Percentiles rank a stretch among this genome's conserved stretches.
These are phyloP conservation scores for Conus ventricosus DNA, from an alignment of 1,140 invertebrate genomes.

Conservation along the genomic window DNA sequence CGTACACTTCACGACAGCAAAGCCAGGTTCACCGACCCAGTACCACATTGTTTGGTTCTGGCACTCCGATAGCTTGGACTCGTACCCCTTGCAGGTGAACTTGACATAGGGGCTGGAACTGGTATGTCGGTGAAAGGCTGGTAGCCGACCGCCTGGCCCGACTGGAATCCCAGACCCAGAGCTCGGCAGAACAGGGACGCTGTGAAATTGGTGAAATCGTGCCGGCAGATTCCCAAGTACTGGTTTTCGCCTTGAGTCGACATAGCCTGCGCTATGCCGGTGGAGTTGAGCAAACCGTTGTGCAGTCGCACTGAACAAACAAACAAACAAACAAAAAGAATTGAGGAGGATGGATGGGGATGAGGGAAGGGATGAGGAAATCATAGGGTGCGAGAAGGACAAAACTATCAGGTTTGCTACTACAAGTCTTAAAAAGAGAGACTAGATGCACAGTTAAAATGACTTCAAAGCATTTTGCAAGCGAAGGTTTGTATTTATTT, in stretches of 20 bases:
- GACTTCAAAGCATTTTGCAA: no score
- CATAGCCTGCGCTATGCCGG: not conserved
- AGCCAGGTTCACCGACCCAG: no score
- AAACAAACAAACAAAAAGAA: no score
- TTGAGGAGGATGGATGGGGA: no score
- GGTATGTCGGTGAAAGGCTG: not conserved
- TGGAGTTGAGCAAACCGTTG: slow-evolving; percentile 15
- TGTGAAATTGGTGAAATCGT: not conserved
- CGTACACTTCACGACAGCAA: no score
- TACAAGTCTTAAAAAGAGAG: no score
- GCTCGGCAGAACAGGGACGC: not conserved
- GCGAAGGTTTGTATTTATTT: no score
- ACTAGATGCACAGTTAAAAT: no score
- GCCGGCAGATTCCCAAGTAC: not conserved
- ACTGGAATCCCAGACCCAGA: not conserved
- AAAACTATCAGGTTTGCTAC: no score
- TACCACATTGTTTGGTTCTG: not conserved
- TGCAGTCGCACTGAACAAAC: slow-evolving; percentile 2
- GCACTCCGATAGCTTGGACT: not conserved
- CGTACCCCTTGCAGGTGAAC: not conserved
- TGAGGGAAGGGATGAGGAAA: no score
- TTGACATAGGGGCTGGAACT: not conserved
- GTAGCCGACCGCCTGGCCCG: not conserved
- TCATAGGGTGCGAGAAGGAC: no score
- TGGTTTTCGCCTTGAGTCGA: not conserved